Evolutionary conservation across 1,140 invertebrate genomes (phyloP).

Genomic region (Littorina saxatilis): DNA sequence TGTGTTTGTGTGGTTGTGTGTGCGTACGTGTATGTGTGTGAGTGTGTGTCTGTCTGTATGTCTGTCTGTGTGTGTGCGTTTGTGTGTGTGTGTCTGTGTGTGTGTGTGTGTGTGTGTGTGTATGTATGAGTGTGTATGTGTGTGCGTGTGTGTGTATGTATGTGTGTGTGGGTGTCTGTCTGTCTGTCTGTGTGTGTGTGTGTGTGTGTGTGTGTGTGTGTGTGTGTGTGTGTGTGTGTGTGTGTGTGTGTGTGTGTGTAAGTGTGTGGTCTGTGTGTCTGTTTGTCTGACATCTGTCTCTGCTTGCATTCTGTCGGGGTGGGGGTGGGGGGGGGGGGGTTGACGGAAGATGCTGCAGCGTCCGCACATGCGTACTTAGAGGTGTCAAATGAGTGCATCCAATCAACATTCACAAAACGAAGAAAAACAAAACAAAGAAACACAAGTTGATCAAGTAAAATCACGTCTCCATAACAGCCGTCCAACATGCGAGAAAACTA

Average conservation of each 20-base stretch:
- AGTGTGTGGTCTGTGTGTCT: neutral
- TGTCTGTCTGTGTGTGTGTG: neutral
- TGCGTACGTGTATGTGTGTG: neutral
- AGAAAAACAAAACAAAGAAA: too few relatives aligned
- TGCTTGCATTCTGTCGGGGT: too few relatives aligned
- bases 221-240: neutral
- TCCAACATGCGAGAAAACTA: too few relatives aligned
- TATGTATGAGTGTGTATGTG: neutral
- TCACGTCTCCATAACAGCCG: too few relatives aligned
- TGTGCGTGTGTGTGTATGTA: slow-evolving; percentile 20
- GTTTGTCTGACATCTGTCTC: too few relatives aligned
- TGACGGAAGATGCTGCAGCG: neutral
- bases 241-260: neutral
- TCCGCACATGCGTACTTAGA: neutral
- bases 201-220: neutral
- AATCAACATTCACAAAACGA: neutral
- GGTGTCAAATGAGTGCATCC: neutral
- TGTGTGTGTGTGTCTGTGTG: slow-evolving; percentile 12
- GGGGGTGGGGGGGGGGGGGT: too few relatives aligned
- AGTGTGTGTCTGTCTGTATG: neutral
- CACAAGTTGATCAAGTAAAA: too few relatives aligned
- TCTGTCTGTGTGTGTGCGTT: slow-evolving; percentile 8
- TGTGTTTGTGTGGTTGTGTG: neutral
- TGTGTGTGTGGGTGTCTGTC: slow-evolving; percentile 19
- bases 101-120: slow-evolving; percentile 15